Evolutionary conservation across 2,113 vertebrate species (phyloP).

Genomic region (Rhegmatorhina hoffmannsi): DNA sequence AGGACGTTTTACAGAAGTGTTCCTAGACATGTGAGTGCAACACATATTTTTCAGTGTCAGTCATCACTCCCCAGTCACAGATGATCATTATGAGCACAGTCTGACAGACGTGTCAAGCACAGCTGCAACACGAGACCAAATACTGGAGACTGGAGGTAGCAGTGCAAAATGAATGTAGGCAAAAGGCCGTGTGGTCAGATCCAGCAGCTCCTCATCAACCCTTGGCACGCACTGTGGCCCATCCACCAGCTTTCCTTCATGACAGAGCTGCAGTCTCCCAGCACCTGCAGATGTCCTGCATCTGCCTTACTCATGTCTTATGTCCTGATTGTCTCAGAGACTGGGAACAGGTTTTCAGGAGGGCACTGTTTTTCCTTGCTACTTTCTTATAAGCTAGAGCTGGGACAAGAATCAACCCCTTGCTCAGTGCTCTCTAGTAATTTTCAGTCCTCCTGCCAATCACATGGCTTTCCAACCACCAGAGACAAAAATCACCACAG

Average conservation of each 20-base stretch:
- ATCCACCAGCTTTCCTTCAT: background rate
- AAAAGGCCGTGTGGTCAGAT: background rate
- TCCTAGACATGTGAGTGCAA: constrained; percentile 19
- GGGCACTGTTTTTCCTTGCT: background rate
- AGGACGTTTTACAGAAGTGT: background rate
- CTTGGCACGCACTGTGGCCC: background rate
- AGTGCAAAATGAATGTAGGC: background rate
- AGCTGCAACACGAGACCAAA: background rate
- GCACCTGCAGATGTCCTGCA: background rate
- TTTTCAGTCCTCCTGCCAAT: background rate
- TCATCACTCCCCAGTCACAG: background rate
- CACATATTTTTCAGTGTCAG: background rate
- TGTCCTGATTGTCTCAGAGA: background rate
- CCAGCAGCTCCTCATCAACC: background rate
- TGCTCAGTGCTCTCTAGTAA: background rate
- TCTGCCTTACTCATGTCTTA: background rate
- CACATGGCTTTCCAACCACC: background rate
- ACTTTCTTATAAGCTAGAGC: background rate
- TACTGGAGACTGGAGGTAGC: background rate
- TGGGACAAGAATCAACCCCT: background rate
- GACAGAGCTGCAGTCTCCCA: background rate
- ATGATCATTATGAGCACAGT: background rate
- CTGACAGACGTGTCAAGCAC: background rate
- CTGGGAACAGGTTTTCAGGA: background rate
- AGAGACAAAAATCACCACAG: background rate